These are phyloP conservation scores for Zootermopsis nevadensis DNA, from an alignment of 2,888 invertebrate genomes.

Conservation along the genomic window DNA sequence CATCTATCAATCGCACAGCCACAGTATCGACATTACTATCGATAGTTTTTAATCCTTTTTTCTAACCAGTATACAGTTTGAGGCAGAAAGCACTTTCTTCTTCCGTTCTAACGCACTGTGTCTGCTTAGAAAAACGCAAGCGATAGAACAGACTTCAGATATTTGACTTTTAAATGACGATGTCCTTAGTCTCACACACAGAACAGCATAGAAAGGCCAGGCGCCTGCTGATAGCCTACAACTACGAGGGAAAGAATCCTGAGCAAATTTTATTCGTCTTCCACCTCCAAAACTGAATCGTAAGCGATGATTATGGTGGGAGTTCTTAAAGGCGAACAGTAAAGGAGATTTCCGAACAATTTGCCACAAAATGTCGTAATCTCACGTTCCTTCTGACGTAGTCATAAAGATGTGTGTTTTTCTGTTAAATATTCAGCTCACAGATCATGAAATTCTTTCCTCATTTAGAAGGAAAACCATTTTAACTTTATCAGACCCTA, in stretches of 20 bases:
- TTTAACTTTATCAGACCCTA: too few species aligned
- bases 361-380: background rate
- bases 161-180: conserved; percentile 4
- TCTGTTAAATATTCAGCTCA: background rate
- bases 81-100: background rate
- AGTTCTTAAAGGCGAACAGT: conserved; percentile 10
- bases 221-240: background rate
- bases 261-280: conserved; percentile 10
- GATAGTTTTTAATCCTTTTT: conserved; percentile 18
- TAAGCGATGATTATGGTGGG: conserved; percentile 12
- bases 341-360: conserved; percentile 27
- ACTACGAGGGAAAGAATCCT: background rate
- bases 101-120: background rate
- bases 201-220: background rate
- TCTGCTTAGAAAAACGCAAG: background rate
- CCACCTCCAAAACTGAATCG: conserved; percentile 8
- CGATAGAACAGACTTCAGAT: background rate
- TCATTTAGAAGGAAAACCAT: too few species aligned
- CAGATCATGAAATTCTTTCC: too few species aligned
- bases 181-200: background rate
- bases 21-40: conserved; percentile 25
- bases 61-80: background rate
- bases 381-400: background rate
- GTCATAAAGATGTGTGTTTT: background rate
- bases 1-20: background rate